Evolutionary conservation across 2,888 invertebrate genomes (phyloP).

Genomic region (Clunio marinus): DNA sequence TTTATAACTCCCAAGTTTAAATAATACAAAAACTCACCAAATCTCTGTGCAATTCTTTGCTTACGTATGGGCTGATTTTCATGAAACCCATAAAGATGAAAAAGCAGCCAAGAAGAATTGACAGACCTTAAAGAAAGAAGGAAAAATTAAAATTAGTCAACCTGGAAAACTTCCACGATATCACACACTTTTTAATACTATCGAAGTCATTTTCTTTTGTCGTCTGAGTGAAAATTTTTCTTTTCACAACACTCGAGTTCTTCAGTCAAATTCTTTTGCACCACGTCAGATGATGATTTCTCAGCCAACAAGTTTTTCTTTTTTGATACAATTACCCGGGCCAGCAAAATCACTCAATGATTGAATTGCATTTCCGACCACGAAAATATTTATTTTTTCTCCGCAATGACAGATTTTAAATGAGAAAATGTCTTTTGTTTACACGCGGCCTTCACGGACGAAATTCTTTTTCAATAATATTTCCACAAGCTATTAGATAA

Average conservation of each 20-base stretch:
- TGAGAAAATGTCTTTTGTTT: constrained; percentile 22
- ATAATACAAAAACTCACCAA: constrained; percentile 86
- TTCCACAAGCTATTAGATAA: background rate
- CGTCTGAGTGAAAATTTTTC: background rate
- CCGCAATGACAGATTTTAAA: too few relatives aligned
- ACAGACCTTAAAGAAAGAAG: constrained; percentile 59
- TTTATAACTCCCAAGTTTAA: too few relatives aligned
- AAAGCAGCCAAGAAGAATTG: constrained; percentile 86
- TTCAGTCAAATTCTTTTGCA: background rate
- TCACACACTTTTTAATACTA: constrained; percentile 37
- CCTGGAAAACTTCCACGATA: background rate
- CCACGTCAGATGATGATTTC: background rate
- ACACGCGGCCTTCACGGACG: constrained; percentile 13
- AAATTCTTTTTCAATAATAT: background rate
- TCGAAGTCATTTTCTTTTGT: constrained; percentile 9
- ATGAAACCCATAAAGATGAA: constrained; percentile 92
- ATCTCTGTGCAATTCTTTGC: constrained; percentile 93
- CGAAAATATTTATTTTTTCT: too few relatives aligned
- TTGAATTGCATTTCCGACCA: background rate
- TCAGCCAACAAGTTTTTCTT: background rate
- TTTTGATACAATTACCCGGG: background rate
- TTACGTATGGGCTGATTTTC: constrained; percentile 85
- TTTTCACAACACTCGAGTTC: background rate
- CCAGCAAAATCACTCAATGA: background rate
- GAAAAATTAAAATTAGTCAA: background rate